Evolutionary conservation across 2,888 invertebrate species (phyloP), one percentile per base, ranked within the genome.

Genomic region (Lasioglossum villosulum): DNA sequence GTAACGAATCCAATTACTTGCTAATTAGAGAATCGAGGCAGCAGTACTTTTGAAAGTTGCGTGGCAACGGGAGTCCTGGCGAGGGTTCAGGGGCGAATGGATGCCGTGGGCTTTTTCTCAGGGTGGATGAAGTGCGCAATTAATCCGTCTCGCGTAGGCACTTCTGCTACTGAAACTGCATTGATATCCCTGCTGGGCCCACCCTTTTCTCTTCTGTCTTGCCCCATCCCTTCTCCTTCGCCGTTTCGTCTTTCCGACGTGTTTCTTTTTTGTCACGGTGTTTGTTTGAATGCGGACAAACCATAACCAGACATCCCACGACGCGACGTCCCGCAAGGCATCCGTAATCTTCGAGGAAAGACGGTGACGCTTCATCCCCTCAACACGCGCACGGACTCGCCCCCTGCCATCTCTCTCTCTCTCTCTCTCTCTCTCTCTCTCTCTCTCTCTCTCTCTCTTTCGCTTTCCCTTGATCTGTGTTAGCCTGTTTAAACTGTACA

Each of bases 91-190:
- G 78, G 74, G 80, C 34, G 27, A 63, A 76, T 73, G 83, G 73
- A 83, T 73, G 80, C 76, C 76, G 80, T 80, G 86, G 68, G 83
- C 66, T 87, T 88, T 89, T 87, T 90, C 91, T 88, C 88, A 80
- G 86, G 82, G 88, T 87, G 89, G 89, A 89, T 92, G 88, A 89
- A 93, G 93, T 93, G 90, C 90, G 92, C 92, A 93, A 93, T 93
- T 93, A 93, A 91, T 90, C 87, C 89, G 92, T 93, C 93, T 93
- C 92, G 91, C 88, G 90, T 87, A 90, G 88, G 80, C 88, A 89
- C 88, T 89, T 88, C 80, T 89, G 79, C 84, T 83, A 87, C 88
- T 87, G 87, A 87, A 86, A 88, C 88, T 80, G 79, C 86, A 86
- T 88, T 88, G 88, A 88, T 86, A 84, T 75, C 78, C 84, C 83